These are phyloP conservation scores for Clarias macrocephalus DNA, from an alignment of 2,113 vertebrate genomes.

Conservation along the genomic window DNA sequence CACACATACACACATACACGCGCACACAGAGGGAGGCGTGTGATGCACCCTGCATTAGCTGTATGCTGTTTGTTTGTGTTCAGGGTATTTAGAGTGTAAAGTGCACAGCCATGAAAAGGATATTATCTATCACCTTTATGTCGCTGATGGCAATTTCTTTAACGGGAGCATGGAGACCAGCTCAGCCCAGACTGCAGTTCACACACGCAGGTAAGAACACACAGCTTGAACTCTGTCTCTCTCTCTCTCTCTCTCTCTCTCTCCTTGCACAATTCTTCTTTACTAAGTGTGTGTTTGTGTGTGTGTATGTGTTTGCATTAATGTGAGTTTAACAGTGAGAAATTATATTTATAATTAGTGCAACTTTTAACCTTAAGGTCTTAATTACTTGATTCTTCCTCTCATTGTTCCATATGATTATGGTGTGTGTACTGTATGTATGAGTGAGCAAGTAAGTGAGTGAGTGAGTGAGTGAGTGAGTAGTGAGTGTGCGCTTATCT, in stretches of 20 bases:
- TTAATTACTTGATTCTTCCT: conserved; percentile 20
- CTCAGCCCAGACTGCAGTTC: conserved; percentile 53
- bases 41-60: conserved; percentile 11
- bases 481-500: neutral
- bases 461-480: neutral
- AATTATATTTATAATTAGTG: conserved; percentile 30
- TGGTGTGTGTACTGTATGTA: neutral
- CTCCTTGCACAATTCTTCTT: neutral
- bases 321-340: neutral
- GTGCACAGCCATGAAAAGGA: conserved; percentile 60
- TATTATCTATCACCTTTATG: conserved; percentile 56
- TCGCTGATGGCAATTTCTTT: conserved; percentile 58
- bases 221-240: conserved; percentile 42
- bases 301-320: conserved; percentile 20
- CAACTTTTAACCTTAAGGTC: conserved; percentile 25
- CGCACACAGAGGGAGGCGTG: conserved; percentile 17
- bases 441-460: neutral
- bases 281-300: neutral
- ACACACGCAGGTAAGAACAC: conserved; percentile 48
- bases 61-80: conserved; percentile 12
- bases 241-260: conserved; percentile 13
- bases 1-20: conserved; percentile 26
- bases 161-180: conserved; percentile 57
- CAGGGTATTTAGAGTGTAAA: conserved; percentile 20
- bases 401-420: neutral